Evolutionary conservation across 2,888 invertebrate genomes (phyloP).

Genomic region (Anoncus sp.): DNA sequence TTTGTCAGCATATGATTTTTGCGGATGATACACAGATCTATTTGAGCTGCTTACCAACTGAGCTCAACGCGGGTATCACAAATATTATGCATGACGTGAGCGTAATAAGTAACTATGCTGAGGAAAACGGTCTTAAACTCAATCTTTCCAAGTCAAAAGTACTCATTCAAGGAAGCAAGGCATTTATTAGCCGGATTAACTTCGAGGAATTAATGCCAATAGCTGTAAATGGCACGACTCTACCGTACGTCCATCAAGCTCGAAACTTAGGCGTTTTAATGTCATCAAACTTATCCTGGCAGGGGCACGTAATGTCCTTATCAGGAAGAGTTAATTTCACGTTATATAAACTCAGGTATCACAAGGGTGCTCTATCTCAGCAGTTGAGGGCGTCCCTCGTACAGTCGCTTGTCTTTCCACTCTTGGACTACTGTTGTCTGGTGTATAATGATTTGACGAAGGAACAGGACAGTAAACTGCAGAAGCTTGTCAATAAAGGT

Average conservation of each 20-base stretch:
- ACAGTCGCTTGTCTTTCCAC: not conserved
- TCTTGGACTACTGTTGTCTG: conserved; percentile 20
- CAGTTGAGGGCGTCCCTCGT: not conserved
- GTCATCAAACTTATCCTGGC: conserved; percentile 1
- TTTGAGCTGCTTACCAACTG: not conserved
- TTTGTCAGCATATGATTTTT: not conserved
- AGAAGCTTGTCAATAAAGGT: conserved; percentile 5
- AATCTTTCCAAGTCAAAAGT: conserved; percentile 15
- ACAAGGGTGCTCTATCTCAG: not conserved
- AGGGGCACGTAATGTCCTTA: conserved; percentile 7
- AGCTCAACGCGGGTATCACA: not conserved
- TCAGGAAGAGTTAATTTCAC: not conserved
- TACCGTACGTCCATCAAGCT: not conserved
- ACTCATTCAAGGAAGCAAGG: conserved; percentile 3
- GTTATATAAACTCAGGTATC: not conserved
- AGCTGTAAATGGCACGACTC: not conserved
- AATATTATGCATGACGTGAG: not conserved
- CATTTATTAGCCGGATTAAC: not conserved
- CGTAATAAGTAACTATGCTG: not conserved
- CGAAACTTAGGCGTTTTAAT: conserved; percentile 1
- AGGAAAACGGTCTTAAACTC: not conserved
- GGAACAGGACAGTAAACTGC: not conserved
- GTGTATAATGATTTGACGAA: not conserved
- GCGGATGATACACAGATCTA: conserved; percentile 3
- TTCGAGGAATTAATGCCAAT: not conserved